Conservation (phyloP, 1,140 invertebrate genomes). For the Temnothorax longispinosus region DNA sequence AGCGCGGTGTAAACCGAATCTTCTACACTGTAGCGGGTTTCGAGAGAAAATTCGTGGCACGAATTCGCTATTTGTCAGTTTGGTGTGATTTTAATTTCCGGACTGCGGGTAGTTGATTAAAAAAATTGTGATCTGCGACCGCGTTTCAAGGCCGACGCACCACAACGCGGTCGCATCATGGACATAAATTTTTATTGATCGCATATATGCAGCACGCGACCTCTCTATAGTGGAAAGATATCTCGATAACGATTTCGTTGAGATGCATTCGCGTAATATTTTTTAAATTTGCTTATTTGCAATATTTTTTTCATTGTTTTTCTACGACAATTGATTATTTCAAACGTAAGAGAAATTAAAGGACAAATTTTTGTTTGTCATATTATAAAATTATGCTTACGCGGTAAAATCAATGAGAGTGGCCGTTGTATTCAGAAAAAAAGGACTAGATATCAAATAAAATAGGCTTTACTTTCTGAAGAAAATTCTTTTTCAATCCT, state of each 20-base stretch:
- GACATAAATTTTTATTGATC: not conserved
- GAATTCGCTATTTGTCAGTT: constrained; percentile 15
- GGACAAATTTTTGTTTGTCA: no score
- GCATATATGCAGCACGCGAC: not conserved
- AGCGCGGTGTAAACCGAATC: not conserved
- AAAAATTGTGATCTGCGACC: not conserved
- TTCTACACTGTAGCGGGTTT: not conserved
- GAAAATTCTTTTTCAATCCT: no score
- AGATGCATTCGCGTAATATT: not conserved
- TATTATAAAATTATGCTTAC: no score
- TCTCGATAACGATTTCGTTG: not conserved
- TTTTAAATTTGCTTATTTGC: not conserved
- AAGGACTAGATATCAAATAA: no score
- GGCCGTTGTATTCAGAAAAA: no score
- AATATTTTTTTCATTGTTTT: not conserved
- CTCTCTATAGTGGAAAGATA: not conserved
- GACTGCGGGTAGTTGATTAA: not conserved
- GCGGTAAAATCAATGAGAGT: no score
- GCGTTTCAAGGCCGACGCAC: not conserved
- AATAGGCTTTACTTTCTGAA: no score
- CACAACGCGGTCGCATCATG: not conserved
- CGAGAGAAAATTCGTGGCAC: constrained; percentile 10
- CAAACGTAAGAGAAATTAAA: not conserved
- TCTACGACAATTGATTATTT: not conserved
- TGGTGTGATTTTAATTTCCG: constrained; percentile 23